Base-by-base conservation (phyloP, 2,113 vertebrate genomes). In the Cryptoleucopteryx plumbea region DNA sequence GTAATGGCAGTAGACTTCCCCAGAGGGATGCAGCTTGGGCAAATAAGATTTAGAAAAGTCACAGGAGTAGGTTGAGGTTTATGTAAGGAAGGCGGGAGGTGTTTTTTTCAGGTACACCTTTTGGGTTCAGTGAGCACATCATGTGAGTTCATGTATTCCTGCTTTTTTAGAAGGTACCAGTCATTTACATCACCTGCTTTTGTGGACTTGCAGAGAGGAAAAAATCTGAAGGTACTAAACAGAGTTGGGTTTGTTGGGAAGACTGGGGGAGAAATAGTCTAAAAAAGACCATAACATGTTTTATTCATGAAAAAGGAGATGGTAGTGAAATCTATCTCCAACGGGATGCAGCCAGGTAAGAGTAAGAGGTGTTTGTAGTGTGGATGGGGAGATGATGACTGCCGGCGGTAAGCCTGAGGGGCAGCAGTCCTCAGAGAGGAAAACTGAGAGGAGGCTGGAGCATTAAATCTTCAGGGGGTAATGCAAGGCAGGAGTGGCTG, bases 311-410 rank as follows among this genome's bases (percentile, higher is more conserved):
- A 72, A 19, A 29, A 47, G 42, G 62, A n/a, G 38, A 2, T 9
- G 12, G 0, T 1, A 29, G n/a, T 2, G 65, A 43, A 17, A 9
- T 11, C 29, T 27, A 0, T 13, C 50, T 52, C 42, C 47, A 3
- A 1, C 0, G 8, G 72, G 56, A 11, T 16, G 13, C 22, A 1
- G 12, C 4, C 65, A 16, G 59, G 42, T 8, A 15, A 26, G 27
- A 7, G 38, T 0, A n/a, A 25, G 25, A 16, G 66, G 25, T 0
- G 2, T 12, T 16, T 10, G 0, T 2, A 4, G 11, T 1, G 3
- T 4, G 81, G 31, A 2, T 0, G 3, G 27, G n/a, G 45, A 26
- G 72, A 53, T 36, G 59, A 20, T 26, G 32, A 13, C 16, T 7
- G 2, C 5, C 0, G 2, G 40, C 4, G 18, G 5, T 6, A 27